A percentile compares a stretch with the other conserved stretches of the same genome.
These are phyloP conservation scores for Drosophila fungiperda DNA, from an alignment of 2,888 invertebrate genomes.

Conservation along the genomic window DNA sequence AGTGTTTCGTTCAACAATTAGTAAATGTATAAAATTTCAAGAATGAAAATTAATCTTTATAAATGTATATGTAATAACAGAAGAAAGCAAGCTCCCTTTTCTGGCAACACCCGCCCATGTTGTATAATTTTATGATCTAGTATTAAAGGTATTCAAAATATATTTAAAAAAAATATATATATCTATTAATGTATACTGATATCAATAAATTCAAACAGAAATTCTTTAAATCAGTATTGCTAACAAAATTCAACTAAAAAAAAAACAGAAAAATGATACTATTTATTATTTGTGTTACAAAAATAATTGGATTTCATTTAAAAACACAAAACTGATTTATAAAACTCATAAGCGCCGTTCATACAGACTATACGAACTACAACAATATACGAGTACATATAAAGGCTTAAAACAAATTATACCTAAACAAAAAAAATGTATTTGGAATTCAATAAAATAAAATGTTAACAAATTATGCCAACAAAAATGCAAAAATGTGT, in stretches of 20 bases:
- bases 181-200: slow-evolving; percentile 40
- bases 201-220: slow-evolving; percentile 13
- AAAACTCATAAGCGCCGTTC: slow-evolving; percentile 11
- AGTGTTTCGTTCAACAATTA: slow-evolving; percentile 50
- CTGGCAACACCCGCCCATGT: slow-evolving; percentile 81
- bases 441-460: slow-evolving; percentile 79
- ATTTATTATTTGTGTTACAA: slow-evolving; percentile 7
- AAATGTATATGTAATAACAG: slow-evolving; percentile 30
- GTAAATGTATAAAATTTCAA: slow-evolving; percentile 44
- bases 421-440: slow-evolving; percentile 68
- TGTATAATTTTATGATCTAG: slow-evolving; percentile 67
- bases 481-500: slow-evolving; percentile 23
- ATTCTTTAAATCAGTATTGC: slow-evolving; percentile 17
- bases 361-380: slow-evolving; percentile 52
- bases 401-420: slow-evolving; percentile 66
- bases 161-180: slow-evolving; percentile 8
- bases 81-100: slow-evolving; percentile 69
- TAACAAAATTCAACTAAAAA: slow-evolving; percentile 5
- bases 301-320: slow-evolving; percentile 15
- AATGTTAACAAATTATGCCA: slow-evolving; percentile 73
- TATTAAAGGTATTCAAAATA: slow-evolving; percentile 39
- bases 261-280: slow-evolving; percentile 3
- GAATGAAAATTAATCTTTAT: slow-evolving; percentile 13
- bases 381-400: slow-evolving; percentile 56
- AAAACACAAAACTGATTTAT: slow-evolving; percentile 13